Evolutionary conservation across 2,888 invertebrate species (phyloP), one percentile per base, ranked within the genome.

Genomic region (Mystacides longicornis): DNA sequence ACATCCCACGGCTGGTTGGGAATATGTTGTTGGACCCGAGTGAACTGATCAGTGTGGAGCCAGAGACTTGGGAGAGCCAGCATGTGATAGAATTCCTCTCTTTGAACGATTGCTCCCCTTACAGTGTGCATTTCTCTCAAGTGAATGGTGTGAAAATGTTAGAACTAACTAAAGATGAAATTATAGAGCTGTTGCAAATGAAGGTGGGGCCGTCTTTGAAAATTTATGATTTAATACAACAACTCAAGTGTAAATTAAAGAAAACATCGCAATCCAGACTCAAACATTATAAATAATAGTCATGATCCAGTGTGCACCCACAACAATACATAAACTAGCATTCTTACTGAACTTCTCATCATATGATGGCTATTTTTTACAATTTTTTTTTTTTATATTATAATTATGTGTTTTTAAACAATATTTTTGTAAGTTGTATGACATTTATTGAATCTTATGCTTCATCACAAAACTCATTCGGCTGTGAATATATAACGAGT

Each of bases 121-220:
- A 86, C 67, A 85, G 85, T 65, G 80, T 81, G 63, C 81, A 81
- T 53, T 85, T 86, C 65, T 77, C 74, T 64, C 75, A 83, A 69
- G 85, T 95, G 61, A 88, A 89, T 64, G 95, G 96, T 1, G 82
- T 86, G 58, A 82, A 81, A 67, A 77, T 96, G 67, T 75, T 95
- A 58, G 81, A 83, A 62, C 75, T 96, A 57, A 86, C 86, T 50
- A 93, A 94, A 75, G 93, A 94, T 69, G 88, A 94, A 73, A 89
- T 96, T 61, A 85, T 94, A 64, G 88, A 87, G 65, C 76, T 93
- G 60, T 85, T 93, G 21, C 89, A 91, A 63, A 93, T 91, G 82
- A 95, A 94, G 79, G 93, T 96, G 57, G 95, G 95, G 1, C 95
- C 95, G 5, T 93, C 94, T 18, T 72, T 96, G 58, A 95, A 95